Conservation (phyloP, 2,888 invertebrate species). For the Lacanobia wlatinum region DNA sequence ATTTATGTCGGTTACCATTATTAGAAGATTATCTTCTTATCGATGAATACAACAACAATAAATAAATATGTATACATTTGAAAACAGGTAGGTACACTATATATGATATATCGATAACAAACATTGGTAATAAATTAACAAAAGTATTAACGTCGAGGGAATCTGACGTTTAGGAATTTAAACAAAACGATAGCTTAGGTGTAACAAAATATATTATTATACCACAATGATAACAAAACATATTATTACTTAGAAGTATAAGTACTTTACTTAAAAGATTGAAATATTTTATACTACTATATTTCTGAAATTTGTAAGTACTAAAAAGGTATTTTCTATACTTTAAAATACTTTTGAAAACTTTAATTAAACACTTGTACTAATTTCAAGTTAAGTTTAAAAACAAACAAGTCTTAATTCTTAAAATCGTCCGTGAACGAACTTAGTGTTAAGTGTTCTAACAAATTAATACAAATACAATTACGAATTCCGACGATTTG, state of each 20-base stretch:
- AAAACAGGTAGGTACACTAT: neutral
- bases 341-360: constrained; percentile 1
- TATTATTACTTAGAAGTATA: neutral
- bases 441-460: neutral
- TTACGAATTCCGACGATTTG: neutral
- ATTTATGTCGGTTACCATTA: neutral
- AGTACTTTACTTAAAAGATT: constrained; percentile 5
- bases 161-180: constrained; percentile 2
- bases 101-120: constrained; percentile 6
- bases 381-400: neutral
- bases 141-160: neutral
- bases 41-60: neutral
- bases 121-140: constrained; percentile 9
- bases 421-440: neutral
- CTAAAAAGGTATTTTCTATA: neutral
- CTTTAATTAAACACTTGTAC: neutral
- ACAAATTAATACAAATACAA: neutral
- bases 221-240: constrained; percentile 16
- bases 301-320: constrained; percentile 7
- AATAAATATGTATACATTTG: neutral
- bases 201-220: constrained; percentile 33
- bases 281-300: neutral
- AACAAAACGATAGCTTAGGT: constrained; percentile 21
- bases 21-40: neutral
- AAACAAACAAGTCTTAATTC: neutral